A percentile compares a stretch with the other conserved stretches of the same genome.
These are phyloP conservation scores for Piezodorus guildinii DNA, from an alignment of 1,140 invertebrate genomes.

Conservation along the genomic window DNA sequence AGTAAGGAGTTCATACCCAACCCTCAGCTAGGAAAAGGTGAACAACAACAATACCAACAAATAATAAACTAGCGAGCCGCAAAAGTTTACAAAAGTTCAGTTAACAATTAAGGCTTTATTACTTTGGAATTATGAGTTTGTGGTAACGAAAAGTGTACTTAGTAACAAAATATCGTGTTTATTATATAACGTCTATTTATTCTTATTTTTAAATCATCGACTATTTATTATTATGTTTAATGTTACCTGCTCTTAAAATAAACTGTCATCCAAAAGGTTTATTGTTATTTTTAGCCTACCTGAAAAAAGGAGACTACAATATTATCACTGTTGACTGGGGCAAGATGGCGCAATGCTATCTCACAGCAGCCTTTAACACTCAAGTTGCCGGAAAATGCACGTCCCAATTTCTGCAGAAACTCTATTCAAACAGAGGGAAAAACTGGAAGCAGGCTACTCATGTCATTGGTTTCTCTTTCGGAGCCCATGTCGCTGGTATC, in stretches of 20 bases:
- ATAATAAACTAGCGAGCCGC: too few relatives aligned
- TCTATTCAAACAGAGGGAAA: slow-evolving; percentile 32
- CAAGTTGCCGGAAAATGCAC: slow-evolving; percentile 43
- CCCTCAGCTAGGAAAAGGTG: slow-evolving; percentile 42
- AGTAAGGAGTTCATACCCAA: slow-evolving; percentile 45
- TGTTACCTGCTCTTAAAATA: too few relatives aligned
- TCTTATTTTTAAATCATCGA: too few relatives aligned
- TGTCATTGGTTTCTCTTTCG: slow-evolving; percentile 61
- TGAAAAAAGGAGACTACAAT: slow-evolving; percentile 43
- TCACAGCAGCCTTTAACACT: slow-evolving; percentile 41
- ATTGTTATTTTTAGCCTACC: slow-evolving; percentile 35
- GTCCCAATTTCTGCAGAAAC: slow-evolving; percentile 30
- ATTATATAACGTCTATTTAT: too few relatives aligned
- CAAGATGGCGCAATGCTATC: slow-evolving; percentile 47
- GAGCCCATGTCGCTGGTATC: slow-evolving; percentile 58
- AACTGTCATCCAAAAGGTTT: too few relatives aligned
- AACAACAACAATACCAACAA: too few relatives aligned
- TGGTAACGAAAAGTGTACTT: too few relatives aligned
- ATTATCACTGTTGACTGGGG: slow-evolving; percentile 52
- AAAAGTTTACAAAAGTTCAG: too few relatives aligned
- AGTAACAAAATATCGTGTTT: too few relatives aligned
- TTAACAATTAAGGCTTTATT: too few relatives aligned
- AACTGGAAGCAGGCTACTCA: slow-evolving; percentile 40
- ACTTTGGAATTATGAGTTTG: too few relatives aligned
- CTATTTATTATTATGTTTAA: too few relatives aligned